Evolutionary conservation across 2,888 invertebrate genomes (phyloP), one percentile per base, ranked within the genome.

Genomic region (Julus scanicus): DNA sequence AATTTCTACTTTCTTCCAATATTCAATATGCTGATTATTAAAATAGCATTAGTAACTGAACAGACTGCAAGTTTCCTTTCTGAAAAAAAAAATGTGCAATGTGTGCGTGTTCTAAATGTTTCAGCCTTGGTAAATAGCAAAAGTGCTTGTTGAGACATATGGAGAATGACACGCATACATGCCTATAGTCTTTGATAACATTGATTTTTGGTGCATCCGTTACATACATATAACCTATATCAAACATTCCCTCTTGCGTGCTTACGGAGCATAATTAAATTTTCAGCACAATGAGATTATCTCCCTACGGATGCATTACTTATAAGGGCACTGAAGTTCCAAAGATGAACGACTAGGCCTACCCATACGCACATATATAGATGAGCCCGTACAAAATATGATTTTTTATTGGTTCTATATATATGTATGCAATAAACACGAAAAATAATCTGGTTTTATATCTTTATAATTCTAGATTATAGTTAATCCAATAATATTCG

Each of bases 191-290:
- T 6, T 15, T 15, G 57, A 57, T 57, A n/a, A 4, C 57, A 57
- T 57, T 57, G 57, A 57, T 57, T 57, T 57, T 57, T 57, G n/a
- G n/a, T 57, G 17, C 57, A 57, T 57, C 57, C 53, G 53, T 57
- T 57, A 57, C n/a, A 57, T 8, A 53, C 53, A 53, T 57, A 17
- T n/a, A n/a, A n/a, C 57, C 57, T n/a, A 57, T 57, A 57, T 57
- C 57, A 57, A 13, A 17, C n/a, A 57, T 57, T 57, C 57, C 57
- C 57, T 57, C 57, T 57, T 57, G 57, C 57, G 57, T 57, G 57
- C 57, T 57, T 57, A 57, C n/a, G 17, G 57, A 17, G n/a, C n/a
- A 57, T 57, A 57, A 57, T 57, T 57, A n/a, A 57, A 57, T 57
- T 57, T 57, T 57, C n/a, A 57, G 57, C 57, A 57, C n/a, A n/a